A percentile compares a stretch with the other conserved stretches of the same genome.
Evolutionary conservation across 2,113 vertebrate species (phyloP).

Genomic region (Phasianus colchicus): DNA sequence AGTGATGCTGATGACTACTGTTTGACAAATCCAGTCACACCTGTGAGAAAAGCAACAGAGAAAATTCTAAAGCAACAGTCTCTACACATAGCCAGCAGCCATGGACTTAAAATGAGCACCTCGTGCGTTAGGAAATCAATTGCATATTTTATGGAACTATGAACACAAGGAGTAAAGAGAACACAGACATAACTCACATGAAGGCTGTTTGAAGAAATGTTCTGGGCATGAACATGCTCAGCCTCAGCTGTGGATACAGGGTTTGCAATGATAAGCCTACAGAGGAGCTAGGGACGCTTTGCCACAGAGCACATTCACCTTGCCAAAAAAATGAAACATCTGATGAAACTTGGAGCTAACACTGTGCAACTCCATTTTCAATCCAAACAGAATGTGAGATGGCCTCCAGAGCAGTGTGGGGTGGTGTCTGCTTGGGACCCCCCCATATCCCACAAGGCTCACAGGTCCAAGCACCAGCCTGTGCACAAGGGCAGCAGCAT

Average conservation of each 20-base stretch:
- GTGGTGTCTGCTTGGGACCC: neutral
- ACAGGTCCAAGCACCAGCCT: neutral
- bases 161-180: neutral
- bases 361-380: neutral
- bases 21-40: neutral
- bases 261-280: neutral
- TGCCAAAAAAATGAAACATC: neutral
- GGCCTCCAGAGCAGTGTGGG: neutral
- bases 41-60: neutral
- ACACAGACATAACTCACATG: neutral
- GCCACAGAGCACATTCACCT: neutral
- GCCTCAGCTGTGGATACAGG: neutral
- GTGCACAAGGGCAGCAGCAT: accelerated
- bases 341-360: accelerated
- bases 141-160: neutral
- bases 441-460: neutral
- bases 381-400: neutral
- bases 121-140: neutral
- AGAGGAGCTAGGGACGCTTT: neutral
- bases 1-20: neutral
- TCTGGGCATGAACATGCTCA: neutral
- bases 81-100: neutral
- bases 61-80: neutral
- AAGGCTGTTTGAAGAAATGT: neutral
- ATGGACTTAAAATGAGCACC: neutral